Conservation (phyloP, 2,797 vertebrate genomes). For the Rhynchonycteris naso region DNA sequence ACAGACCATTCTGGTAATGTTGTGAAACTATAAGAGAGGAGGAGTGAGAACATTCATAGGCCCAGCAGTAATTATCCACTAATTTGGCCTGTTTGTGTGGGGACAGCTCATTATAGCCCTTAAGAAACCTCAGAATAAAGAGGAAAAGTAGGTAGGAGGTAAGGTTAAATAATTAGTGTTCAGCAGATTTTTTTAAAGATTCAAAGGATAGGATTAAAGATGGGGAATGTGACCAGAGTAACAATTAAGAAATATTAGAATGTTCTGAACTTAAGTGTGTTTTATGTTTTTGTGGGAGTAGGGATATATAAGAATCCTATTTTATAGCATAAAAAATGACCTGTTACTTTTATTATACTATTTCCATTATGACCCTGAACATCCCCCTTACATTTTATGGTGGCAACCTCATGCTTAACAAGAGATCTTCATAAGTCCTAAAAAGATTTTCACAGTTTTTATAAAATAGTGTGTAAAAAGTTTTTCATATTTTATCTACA, state of each 20-base stretch:
- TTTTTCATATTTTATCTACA: constrained; percentile 46
- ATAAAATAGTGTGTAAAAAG: constrained; percentile 44
- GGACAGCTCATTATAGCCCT: constrained; percentile 98
- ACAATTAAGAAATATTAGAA: constrained; percentile 84
- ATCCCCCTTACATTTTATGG: constrained; percentile 68
- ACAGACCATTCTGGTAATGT: constrained; percentile 95
- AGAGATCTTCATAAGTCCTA: constrained; percentile 26
- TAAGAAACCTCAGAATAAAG: constrained; percentile 96
- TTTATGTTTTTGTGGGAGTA: constrained; percentile 78
- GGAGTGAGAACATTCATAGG: constrained; percentile 92
- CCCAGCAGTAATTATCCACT: constrained; percentile 98
- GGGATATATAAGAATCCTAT: constrained; percentile 55
- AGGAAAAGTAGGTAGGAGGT: constrained; percentile 95
- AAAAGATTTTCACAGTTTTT: constrained; percentile 64
- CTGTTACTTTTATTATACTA: constrained; percentile 59
- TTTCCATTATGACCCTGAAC: constrained; percentile 65
- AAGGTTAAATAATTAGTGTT: constrained; percentile 96
- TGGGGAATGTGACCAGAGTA: constrained; percentile 92
- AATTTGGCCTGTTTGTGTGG: constrained; percentile 98
- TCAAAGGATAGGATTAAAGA: constrained; percentile 91
- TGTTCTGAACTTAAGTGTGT: constrained; percentile 67
- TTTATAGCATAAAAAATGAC: constrained; percentile 63
- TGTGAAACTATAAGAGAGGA: constrained; percentile 91
- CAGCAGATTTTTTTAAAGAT: constrained; percentile 89
- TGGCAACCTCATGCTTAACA: constrained; percentile 50